Evolutionary conservation across 2,113 vertebrate genomes (phyloP).

Genomic region (Naja naja): DNA sequence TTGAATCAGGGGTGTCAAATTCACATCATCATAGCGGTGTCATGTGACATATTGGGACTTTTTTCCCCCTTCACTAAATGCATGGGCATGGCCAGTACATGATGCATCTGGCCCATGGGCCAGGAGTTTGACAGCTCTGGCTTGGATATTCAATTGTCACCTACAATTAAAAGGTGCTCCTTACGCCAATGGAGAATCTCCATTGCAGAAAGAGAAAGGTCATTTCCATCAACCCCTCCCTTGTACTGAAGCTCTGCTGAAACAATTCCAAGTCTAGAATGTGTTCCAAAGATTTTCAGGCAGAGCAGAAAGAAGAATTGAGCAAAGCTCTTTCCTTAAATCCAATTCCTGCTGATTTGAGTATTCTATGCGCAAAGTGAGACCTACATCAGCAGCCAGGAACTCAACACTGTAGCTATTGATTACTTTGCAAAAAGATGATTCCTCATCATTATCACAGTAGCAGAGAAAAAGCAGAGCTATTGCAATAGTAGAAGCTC

Average conservation of each 20-base stretch:
- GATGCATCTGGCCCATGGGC: no score
- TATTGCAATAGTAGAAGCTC: background rate
- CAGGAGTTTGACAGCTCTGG: no score
- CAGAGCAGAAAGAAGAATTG: background rate
- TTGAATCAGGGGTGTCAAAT: no score
- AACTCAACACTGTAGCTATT: background rate
- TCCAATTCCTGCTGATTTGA: background rate
- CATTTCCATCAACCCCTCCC: background rate
- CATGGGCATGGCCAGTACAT: no score
- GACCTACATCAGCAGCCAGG: background rate
- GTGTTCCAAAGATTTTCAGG: background rate
- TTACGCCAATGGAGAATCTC: background rate
- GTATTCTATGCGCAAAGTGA: background rate
- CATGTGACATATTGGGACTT: no score
- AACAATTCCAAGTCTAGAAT: background rate
- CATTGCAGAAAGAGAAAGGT: background rate
- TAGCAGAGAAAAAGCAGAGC: background rate
- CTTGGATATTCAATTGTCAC: background rate
- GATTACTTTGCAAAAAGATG: background rate
- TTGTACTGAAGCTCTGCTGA: background rate
- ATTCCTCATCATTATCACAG: background rate
- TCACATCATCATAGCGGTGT: no score
- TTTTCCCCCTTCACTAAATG: no score
- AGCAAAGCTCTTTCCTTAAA: background rate
- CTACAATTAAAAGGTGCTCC: background rate